A percentile compares a stretch with the other conserved stretches of the same genome.
Evolutionary conservation across 2,888 invertebrate genomes (phyloP).

Genomic region (Ennomos erosarius): DNA sequence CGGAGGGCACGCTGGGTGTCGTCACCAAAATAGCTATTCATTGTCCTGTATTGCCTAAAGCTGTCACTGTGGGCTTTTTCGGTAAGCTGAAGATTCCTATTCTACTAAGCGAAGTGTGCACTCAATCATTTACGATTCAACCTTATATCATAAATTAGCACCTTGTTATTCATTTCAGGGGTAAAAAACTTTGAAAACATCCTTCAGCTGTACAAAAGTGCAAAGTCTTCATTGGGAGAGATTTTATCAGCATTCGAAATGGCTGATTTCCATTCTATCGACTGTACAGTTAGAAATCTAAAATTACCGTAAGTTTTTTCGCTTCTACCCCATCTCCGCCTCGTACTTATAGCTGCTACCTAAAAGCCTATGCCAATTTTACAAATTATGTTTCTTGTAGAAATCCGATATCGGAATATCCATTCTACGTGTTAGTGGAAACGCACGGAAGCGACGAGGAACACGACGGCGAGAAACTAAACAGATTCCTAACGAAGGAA

Average conservation of each 20-base stretch:
- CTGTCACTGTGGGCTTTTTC: slow-evolving; percentile 94
- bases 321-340: neutral
- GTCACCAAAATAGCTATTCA: slow-evolving; percentile 96
- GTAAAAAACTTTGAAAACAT: slow-evolving; percentile 92
- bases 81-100: slow-evolving; percentile 82
- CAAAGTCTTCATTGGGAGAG: slow-evolving; percentile 92
- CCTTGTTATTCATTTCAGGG: slow-evolving; percentile 72
- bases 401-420: slow-evolving; percentile 87
- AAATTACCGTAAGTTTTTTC: slow-evolving; percentile 72
- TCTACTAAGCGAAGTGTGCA: too few species aligned
- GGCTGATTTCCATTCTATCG: slow-evolving; percentile 92
- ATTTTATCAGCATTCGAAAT: slow-evolving; percentile 98
- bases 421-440: slow-evolving; percentile 95
- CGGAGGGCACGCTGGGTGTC: slow-evolving; percentile 98
- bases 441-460: slow-evolving; percentile 93
- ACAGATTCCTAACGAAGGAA: slow-evolving; percentile 89
- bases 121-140: neutral
- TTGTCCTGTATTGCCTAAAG: slow-evolving; percentile 93
- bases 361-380: too few species aligned
- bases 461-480: slow-evolving; percentile 96
- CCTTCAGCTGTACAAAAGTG: slow-evolving; percentile 89
- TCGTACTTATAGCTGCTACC: too few species aligned
- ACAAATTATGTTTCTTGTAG: slow-evolving; percentile 53
- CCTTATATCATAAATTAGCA: too few species aligned
- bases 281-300: slow-evolving; percentile 86